Evolutionary conservation across 2,113 vertebrate species (phyloP).

Genomic region (Apteryx mantelli): DNA sequence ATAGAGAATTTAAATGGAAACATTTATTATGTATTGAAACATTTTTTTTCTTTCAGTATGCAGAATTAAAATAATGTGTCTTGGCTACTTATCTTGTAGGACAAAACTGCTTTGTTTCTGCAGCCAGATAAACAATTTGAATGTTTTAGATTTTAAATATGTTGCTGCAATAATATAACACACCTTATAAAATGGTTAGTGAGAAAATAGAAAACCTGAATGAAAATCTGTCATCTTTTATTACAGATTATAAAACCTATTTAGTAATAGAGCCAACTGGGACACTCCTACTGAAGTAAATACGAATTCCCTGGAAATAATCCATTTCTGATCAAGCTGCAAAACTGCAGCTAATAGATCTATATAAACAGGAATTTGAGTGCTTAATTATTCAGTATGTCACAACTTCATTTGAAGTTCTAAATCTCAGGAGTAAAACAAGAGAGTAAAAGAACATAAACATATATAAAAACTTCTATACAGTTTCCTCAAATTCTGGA

Average conservation of each 20-base stretch:
- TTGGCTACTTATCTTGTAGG: not conserved
- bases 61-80: not conserved
- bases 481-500: not conserved
- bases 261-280: not conserved
- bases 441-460: not conserved
- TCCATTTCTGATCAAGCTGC: not conserved
- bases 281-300: not conserved
- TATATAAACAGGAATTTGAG: not conserved
- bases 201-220: not conserved
- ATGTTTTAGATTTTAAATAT: not conserved
- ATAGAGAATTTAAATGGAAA: not conserved
- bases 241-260: not conserved
- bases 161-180: not conserved
- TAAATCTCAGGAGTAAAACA: conserved; percentile 12
- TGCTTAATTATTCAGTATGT: not conserved
- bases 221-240: not conserved
- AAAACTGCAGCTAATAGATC: not conserved
- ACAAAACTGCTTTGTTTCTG: not conserved
- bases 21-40: not conserved
- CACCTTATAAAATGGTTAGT: not conserved
- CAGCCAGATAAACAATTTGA: not conserved
- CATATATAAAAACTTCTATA: not conserved
- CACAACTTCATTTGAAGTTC: not conserved
- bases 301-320: not conserved
- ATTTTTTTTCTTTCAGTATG: not conserved